Base-by-base conservation (phyloP, 2,113 vertebrate species). In the Hiodon tergisus region DNA sequence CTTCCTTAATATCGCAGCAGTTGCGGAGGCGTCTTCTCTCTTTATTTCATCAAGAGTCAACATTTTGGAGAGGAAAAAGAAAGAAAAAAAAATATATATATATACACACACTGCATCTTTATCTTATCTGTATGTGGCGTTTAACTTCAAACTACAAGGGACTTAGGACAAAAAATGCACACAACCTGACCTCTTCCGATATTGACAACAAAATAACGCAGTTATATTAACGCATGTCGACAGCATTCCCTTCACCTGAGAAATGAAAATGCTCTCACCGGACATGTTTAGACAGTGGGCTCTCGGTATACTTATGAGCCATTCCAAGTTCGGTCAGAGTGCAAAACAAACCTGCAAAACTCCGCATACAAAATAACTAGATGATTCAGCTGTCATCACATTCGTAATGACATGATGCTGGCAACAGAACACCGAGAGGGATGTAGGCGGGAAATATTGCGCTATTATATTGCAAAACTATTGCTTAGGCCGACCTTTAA, bases 211-310 rank as follows among this genome's bases (percentile, higher is more conserved):
- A 31, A 31, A 31, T 2, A 31, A 31, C 63, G 46, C 63, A 66
- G n/a, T n/a, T n/a, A n/a, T n/a, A n/a, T n/a, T n/a, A n/a, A n/a
- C 63, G 46, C 63, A 66, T 66, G 48, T 47, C 63, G 11, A 3
- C 46, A 66, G 48, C 62, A 57, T 53, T 73, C 51, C 53, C 31
- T 58, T 58, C 17, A 67, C 53, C 51, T 52, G 9, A 55, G 13
- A 63, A 74, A 74, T 54, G 10, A 13, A 74, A 74, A 67, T 7
- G 17, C 17, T 67, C 63, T 51, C 7, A 67, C 63, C 11, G 5
- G 46, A 48, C 73, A 74, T 67, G 62, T 67, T 67, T 55, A 67
- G 62, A 67, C 73, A 67, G 31, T 46, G 52, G 6, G 63, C 67
- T 67, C 62, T 55, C 31, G 14, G 59, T 14, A 17, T 14, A 31